These are phyloP conservation scores for Pygocentrus nattereri DNA, from an alignment of 2,797 vertebrate species.

Conservation along the genomic window DNA sequence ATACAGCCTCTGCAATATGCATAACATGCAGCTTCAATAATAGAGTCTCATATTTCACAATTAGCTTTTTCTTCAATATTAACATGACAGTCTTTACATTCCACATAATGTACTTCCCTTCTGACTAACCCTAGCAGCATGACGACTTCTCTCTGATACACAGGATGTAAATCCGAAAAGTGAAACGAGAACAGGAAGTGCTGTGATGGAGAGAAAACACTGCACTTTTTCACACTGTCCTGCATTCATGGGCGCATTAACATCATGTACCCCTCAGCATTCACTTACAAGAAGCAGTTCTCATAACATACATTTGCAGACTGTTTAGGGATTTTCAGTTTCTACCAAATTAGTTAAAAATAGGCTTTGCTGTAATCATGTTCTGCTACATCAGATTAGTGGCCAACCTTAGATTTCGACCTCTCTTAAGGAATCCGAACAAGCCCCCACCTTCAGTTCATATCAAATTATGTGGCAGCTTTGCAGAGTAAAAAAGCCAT, in stretches of 20 bases:
- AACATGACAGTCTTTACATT: constrained; percentile 2
- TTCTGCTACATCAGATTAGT: not conserved
- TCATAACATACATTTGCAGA: not conserved
- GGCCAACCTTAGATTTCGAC: not conserved
- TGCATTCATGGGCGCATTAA: not conserved
- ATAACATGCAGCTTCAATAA: not conserved
- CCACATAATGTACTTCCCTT: constrained; percentile 40
- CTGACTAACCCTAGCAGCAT: constrained; percentile 13
- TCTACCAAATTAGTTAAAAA: not conserved
- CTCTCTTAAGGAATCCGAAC: not conserved
- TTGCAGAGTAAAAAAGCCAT: not conserved
- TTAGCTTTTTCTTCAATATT: not conserved
- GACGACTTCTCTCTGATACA: not conserved
- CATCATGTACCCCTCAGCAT: not conserved
- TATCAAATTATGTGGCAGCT: not conserved
- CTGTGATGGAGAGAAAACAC: constrained; percentile 32
- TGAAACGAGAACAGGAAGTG: constrained; percentile 49
- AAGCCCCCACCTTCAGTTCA: not conserved
- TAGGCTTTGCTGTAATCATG: not conserved
- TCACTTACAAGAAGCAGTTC: constrained; percentile 9
- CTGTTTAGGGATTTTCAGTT: not conserved
- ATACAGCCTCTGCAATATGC: not conserved
- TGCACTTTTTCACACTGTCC: constrained; percentile 6
- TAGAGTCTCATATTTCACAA: not conserved
- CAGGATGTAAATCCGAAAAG: constrained; percentile 46